Conservation (phyloP, 2,888 invertebrate species). For the Tridacna gigas region DNA sequence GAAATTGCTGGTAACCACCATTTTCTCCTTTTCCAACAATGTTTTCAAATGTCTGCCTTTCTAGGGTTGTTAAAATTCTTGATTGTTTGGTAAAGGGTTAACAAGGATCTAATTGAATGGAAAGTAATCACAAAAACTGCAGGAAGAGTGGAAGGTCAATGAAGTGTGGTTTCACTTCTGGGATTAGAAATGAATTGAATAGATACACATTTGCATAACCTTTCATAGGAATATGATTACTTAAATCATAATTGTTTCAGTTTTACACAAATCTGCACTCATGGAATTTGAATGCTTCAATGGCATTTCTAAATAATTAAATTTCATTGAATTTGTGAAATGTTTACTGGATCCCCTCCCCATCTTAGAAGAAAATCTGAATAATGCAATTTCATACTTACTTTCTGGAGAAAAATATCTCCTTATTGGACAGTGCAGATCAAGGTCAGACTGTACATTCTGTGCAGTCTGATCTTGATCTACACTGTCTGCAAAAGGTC, state of each 20-base stretch:
- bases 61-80: background rate
- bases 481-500: no score
- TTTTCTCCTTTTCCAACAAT: conserved; percentile 7
- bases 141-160: conserved; percentile 8
- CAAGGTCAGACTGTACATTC: no score
- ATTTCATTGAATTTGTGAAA: no score
- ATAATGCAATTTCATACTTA: no score
- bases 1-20: background rate
- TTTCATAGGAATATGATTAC: conserved; percentile 12
- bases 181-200: conserved; percentile 12
- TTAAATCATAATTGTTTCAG: conserved; percentile 17
- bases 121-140: conserved; percentile 6
- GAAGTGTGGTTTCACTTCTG: conserved; percentile 6
- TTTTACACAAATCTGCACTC: background rate
- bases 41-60: background rate
- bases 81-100: background rate
- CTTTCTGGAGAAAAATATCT: no score
- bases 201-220: conserved; percentile 19
- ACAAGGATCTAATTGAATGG: background rate
- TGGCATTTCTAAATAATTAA: no score
- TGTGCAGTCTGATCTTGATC: no score
- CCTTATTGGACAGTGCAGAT: no score
- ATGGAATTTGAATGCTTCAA: no score
- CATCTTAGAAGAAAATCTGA: no score
- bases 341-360: no score